phyloP scores from a whole-genome alignment of 2,888 invertebrate genomes.

The Spodoptera exigua region DNA sequence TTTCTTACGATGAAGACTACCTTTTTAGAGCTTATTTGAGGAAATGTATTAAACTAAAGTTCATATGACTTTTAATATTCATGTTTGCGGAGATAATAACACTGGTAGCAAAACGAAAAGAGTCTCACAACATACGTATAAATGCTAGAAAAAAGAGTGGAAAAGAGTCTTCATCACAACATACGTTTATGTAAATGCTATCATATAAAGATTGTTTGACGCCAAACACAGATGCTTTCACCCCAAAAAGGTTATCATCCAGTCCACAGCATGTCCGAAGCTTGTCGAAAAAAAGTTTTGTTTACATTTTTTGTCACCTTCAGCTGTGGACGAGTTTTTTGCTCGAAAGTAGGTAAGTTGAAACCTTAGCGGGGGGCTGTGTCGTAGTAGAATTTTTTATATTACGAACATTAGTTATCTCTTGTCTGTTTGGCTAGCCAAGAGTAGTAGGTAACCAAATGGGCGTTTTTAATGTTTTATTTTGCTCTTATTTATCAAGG shows the following conservation, averaged over 20 bases:
- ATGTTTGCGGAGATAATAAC: too few species aligned
- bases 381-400: slow-evolving; percentile 38
- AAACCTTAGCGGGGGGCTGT: slow-evolving; percentile 35
- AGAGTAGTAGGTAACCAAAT: slow-evolving; percentile 23
- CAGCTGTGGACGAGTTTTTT: slow-evolving; percentile 69
- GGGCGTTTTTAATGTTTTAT: slow-evolving; percentile 14
- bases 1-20: too few species aligned
- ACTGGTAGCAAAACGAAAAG: too few species aligned
- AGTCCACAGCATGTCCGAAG: slow-evolving; percentile 68
- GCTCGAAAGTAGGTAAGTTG: slow-evolving; percentile 57
- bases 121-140: too few species aligned
- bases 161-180: too few species aligned
- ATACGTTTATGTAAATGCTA: background rate
- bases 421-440: slow-evolving; percentile 39
- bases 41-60: too few species aligned
- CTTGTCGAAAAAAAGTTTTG: slow-evolving; percentile 67
- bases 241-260: slow-evolving; percentile 60
- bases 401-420: slow-evolving; percentile 48
- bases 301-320: slow-evolving; percentile 73
- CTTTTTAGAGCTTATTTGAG: too few species aligned
- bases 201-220: background rate
- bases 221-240: slow-evolving; percentile 26
- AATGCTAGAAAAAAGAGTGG: too few species aligned
- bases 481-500: too few species aligned
- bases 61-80: too few species aligned